A percentile compares a stretch with the other conserved stretches of the same genome.
Evolutionary conservation across 2,888 invertebrate genomes (phyloP).

Genomic region (Pteria penguin): DNA sequence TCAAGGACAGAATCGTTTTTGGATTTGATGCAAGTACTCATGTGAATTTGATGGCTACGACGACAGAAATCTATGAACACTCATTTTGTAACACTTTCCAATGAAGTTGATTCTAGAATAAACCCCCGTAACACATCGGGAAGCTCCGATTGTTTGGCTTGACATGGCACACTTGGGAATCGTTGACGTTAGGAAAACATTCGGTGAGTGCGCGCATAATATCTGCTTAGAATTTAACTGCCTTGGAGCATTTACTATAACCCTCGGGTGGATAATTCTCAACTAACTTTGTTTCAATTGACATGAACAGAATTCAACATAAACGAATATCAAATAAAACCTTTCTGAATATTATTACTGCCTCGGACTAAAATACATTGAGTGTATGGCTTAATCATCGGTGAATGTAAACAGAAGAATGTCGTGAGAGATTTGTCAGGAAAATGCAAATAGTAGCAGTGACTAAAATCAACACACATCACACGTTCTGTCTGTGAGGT

Average conservation of each 20-base stretch:
- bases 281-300: background rate
- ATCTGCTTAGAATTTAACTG: background rate
- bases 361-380: background rate
- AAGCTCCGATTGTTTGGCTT: background rate
- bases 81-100: background rate
- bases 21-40: background rate
- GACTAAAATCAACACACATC: background rate
- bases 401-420: background rate
- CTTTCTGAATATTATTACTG: background rate
- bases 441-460: background rate
- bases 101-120: background rate
- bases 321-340: background rate
- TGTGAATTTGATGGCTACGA: background rate
- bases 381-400: background rate
- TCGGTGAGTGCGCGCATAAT: background rate
- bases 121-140: too few relatives aligned
- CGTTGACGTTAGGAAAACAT: background rate
- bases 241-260: background rate
- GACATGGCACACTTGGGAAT: background rate
- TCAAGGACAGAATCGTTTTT: background rate
- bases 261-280: background rate
- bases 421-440: background rate
- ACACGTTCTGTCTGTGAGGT: background rate
- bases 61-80: background rate
- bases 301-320: background rate